These are phyloP conservation scores for Spodoptera frugiperda DNA, from an alignment of 1,140 invertebrate species.

Conservation along the genomic window DNA sequence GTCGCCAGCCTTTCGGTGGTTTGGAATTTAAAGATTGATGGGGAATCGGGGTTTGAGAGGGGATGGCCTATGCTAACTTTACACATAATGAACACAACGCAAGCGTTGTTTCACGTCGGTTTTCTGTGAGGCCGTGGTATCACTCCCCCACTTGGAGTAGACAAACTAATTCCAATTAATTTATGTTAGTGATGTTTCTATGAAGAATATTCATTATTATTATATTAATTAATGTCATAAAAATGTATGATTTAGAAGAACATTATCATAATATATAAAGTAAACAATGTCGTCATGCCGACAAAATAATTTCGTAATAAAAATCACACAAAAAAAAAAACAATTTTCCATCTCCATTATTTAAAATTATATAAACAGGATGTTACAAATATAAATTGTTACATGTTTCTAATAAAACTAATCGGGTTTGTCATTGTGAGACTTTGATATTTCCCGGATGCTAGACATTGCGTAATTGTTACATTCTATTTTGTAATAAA, in stretches of 20 bases:
- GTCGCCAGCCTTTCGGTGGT: too few species aligned
- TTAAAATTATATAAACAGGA: constrained; percentile 34
- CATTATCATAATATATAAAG: too few species aligned
- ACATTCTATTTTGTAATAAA: constrained; percentile 4
- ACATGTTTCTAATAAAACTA: constrained; percentile 13
- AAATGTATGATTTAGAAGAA: too few species aligned
- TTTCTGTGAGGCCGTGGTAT: too few species aligned
- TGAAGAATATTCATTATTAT: not conserved
- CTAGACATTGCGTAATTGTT: constrained; percentile 3
- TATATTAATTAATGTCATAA: not conserved
- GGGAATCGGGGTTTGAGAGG: too few species aligned
- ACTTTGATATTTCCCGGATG: constrained; percentile 41
- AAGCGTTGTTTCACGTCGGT: too few species aligned
- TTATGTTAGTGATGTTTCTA: not conserved
- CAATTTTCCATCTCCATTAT: not conserved
- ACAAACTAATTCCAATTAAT: not conserved
- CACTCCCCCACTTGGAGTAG: too few species aligned
- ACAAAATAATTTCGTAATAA: not conserved
- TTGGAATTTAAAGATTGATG: too few species aligned
- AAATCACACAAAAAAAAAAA: not conserved
- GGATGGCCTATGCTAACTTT: too few species aligned
- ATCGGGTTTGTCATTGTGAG: constrained; percentile 15
- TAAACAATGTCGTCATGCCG: too few species aligned
- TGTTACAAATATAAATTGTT: constrained; percentile 36
- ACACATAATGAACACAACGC: too few species aligned